Conservation (phyloP, 2,888 invertebrate species). For the Trichogramma dendrolimi region DNA sequence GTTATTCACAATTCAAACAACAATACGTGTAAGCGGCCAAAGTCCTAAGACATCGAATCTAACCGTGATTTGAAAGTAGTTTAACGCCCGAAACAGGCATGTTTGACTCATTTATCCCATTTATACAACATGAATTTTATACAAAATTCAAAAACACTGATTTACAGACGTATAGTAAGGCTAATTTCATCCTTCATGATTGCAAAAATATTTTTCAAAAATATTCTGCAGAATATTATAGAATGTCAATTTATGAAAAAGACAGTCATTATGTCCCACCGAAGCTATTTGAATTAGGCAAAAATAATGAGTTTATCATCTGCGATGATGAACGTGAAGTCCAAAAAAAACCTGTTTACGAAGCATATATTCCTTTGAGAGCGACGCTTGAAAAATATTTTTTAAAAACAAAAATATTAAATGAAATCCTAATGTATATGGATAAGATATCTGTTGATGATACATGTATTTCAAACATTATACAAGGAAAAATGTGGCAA, state of each 20-base stretch:
- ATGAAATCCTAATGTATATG: constrained; percentile 12
- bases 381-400: constrained; percentile 9
- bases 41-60: too few relatives aligned
- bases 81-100: constrained; percentile 19
- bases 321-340: constrained; percentile 12
- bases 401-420: neutral
- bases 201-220: constrained; percentile 10
- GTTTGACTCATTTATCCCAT: constrained; percentile 16
- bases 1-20: too few relatives aligned
- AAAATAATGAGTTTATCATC: constrained; percentile 11
- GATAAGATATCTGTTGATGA: constrained; percentile 8
- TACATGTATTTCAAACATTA: constrained; percentile 9
- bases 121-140: constrained; percentile 17
- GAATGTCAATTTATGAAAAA: too few relatives aligned
- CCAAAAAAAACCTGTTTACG: constrained; percentile 20
- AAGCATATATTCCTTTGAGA: constrained; percentile 22
- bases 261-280: too few relatives aligned
- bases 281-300: constrained; percentile 23
- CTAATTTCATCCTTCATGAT: constrained; percentile 15
- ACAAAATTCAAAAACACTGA: constrained; percentile 8
- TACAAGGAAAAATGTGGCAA: constrained; percentile 22
- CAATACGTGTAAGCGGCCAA: too few relatives aligned
- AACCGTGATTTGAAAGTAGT: too few relatives aligned
- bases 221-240: constrained; percentile 17
- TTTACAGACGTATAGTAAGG: constrained; percentile 8